Conservation (phyloP, 2,888 invertebrate species). For the Caenorhabditis sinica region DNA sequence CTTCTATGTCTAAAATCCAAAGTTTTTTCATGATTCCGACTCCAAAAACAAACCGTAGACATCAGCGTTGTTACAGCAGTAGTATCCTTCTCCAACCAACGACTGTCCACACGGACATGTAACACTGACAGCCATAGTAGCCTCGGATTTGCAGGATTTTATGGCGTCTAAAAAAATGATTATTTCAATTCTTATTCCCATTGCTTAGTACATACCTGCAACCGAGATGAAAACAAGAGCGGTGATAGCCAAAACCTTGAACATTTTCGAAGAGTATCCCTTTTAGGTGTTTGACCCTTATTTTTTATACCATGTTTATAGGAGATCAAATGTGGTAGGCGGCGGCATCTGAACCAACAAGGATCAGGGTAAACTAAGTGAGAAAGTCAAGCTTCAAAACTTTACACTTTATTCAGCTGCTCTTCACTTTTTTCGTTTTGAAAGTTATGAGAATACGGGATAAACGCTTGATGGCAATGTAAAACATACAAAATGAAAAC, state of each 20-base stretch:
- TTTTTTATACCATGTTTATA: not conserved
- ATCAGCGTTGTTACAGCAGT: constrained; percentile 8
- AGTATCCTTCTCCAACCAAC: not conserved
- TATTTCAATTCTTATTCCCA: no score
- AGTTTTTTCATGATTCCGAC: no score
- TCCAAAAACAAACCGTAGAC: constrained; percentile 4
- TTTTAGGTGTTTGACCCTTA: not conserved
- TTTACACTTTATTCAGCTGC: no score
- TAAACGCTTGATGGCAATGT: no score
- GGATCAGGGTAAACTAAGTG: no score
- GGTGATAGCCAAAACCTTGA: constrained; percentile 15
- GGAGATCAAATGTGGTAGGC: no score
- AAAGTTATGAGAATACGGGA: no score
- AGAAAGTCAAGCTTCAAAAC: no score
- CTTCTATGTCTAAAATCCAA: not conserved
- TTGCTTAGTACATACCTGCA: not conserved
- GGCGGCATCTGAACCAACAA: no score
- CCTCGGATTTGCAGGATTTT: constrained; percentile 4
- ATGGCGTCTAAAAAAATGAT: not conserved
- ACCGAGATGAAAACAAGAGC: constrained; percentile 1
- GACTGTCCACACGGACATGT: not conserved
- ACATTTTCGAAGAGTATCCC: not conserved
- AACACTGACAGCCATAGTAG: not conserved
- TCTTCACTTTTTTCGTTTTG: no score
- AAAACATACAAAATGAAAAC: no score